Conservation (phyloP, 2,888 invertebrate species). For the Cryptocephalus moraei region DNA sequence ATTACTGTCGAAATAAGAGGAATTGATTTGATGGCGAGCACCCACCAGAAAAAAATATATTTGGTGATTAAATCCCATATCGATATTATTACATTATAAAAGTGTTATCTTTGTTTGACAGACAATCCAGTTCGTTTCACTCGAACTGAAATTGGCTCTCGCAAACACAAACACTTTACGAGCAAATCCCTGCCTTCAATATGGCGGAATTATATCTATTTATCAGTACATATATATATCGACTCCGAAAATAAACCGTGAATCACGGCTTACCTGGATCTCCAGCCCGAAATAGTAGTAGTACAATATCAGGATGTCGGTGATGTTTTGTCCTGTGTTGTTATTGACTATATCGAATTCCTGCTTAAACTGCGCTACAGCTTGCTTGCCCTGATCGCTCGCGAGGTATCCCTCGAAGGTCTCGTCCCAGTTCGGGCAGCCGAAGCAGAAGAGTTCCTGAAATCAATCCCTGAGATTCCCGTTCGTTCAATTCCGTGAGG, state of each 20-base stretch:
- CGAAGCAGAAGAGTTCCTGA: constrained; percentile 15
- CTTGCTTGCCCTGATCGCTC: constrained; percentile 35
- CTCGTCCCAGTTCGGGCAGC: constrained; percentile 11
- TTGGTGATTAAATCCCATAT: too few relatives aligned
- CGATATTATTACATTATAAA: background rate
- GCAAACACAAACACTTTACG: too few relatives aligned
- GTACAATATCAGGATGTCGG: constrained; percentile 45
- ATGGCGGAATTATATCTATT: too few relatives aligned
- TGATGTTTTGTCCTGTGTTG: constrained; percentile 41
- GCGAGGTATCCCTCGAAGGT: constrained; percentile 4
- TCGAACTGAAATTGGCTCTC: too few relatives aligned
- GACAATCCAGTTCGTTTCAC: too few relatives aligned
- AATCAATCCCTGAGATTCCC: background rate
- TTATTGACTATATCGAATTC: constrained; percentile 40
- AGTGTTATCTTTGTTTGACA: background rate
- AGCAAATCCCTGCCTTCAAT: too few relatives aligned
- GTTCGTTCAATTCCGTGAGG: too few relatives aligned
- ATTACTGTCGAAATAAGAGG: too few relatives aligned
- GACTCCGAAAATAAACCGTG: background rate
- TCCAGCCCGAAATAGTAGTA: constrained; percentile 41
- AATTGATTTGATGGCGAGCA: too few relatives aligned
- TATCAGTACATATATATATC: too few relatives aligned
- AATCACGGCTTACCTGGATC: constrained; percentile 11
- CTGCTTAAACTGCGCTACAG: constrained; percentile 33
- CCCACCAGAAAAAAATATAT: too few relatives aligned